Evolutionary conservation across 2,113 vertebrate species (phyloP), one percentile per base, ranked within the genome.

Genomic region (Alaudala cheleensis): DNA sequence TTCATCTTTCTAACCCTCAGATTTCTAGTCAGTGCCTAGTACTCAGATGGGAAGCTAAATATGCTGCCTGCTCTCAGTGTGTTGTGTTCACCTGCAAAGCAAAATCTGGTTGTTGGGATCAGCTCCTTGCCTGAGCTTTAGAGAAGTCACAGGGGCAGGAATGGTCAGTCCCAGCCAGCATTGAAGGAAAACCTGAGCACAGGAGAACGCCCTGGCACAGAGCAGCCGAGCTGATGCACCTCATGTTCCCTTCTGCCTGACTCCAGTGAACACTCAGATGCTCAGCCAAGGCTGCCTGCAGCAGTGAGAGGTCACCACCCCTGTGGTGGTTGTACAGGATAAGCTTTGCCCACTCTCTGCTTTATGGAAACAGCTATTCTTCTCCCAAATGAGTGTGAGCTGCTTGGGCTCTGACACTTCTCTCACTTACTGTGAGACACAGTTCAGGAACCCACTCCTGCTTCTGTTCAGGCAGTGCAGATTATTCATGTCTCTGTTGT

Each of bases 81-180:
- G 15, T 28, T 5, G 3, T 61, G 61, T 15, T 42, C 4, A 0
- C 66, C 31, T 57, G 28, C 39, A 60, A 79, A 79, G 49, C 31
- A 65, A 57, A 56, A 84, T 4, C 13, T 23, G 47, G 9, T 53
- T 69, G 37, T 26, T 65, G 49, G 40, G 57, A 80, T 49, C 56
- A 83, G 14, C 29, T 56, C 56, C n/a, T 65, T 45, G 26, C 64
- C 64, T 47, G 79, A 67, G 39, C 33, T 74, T 67, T 67, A 61
- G 37, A 45, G 31, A 44, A 34, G 33, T n/a, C 39, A 19, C 62
- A 58, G 39, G 53, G 62, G 24, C 3, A 10, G 76, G 42, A 81
- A 47, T 3, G 9, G 50, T 39, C 0, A 0, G 33, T 61, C 58
- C 45, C 66, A 58, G 33, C 10, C 39, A 56, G 14, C 22, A 17